A percentile compares a stretch with the other conserved stretches of the same genome.
These are phyloP conservation scores for Leistus spinibarbis DNA, from an alignment of 2,888 invertebrate species.

Conservation along the genomic window DNA sequence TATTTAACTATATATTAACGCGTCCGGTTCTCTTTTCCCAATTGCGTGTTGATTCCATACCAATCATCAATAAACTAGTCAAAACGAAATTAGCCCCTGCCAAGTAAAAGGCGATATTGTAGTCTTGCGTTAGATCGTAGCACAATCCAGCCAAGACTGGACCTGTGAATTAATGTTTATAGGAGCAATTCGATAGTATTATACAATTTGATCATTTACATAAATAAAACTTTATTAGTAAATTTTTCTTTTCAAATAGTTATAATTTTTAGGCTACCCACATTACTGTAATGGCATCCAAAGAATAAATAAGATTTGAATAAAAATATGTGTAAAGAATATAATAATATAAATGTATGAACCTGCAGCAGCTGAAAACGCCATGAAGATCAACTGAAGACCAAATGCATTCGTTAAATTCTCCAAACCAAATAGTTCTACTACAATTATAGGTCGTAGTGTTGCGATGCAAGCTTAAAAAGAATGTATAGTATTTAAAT, in stretches of 20 bases:
- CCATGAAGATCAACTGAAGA: slow-evolving; percentile 88
- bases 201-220: no score
- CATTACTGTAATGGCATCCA: no score
- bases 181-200: not conserved
- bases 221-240: no score
- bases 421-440: slow-evolving; percentile 89
- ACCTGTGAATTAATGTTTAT: slow-evolving; percentile 61
- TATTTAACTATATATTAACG: not conserved
- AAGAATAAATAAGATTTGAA: no score
- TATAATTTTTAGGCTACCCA: no score
- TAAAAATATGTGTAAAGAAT: not conserved
- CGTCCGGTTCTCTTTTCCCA: slow-evolving; percentile 45
- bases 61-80: slow-evolving; percentile 49
- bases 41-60: slow-evolving; percentile 44
- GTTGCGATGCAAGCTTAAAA: slow-evolving; percentile 77
- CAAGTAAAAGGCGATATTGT: slow-evolving; percentile 48
- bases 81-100: slow-evolving; percentile 47
- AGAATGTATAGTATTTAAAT: no score
- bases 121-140: slow-evolving; percentile 44
- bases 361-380: slow-evolving; percentile 73
- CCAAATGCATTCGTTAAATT: slow-evolving; percentile 94
- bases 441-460: slow-evolving; percentile 78
- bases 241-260: no score
- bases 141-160: slow-evolving; percentile 54
- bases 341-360: not conserved